These are phyloP conservation scores for Buteo buteo DNA, from an alignment of 2,113 vertebrate genomes.

Conservation along the genomic window DNA sequence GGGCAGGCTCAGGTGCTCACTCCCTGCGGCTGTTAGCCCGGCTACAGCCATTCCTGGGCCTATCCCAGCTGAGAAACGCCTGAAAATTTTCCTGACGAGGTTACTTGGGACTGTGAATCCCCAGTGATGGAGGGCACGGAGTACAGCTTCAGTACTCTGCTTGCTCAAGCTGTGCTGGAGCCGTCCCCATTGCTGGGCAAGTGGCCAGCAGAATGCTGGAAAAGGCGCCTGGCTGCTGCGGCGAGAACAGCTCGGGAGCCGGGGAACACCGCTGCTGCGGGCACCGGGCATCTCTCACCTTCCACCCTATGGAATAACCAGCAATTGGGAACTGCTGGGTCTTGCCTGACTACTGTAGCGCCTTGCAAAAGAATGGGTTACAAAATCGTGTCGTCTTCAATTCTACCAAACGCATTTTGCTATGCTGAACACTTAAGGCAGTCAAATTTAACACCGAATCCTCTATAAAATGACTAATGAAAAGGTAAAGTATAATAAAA, in stretches of 20 bases:
- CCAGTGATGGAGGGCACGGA: neutral
- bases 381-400: neutral
- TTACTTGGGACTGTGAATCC: neutral
- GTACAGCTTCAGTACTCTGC: neutral
- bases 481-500: neutral
- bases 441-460: neutral
- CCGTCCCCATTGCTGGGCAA: neutral
- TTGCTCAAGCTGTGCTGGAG: neutral
- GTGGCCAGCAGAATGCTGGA: neutral
- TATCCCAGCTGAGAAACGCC: neutral
- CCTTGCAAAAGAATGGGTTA: neutral
- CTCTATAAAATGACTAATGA: neutral
- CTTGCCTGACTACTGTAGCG: neutral
- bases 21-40: no score
- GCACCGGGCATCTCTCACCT: neutral
- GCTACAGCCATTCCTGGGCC: neutral
- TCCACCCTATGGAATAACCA: fast-evolving
- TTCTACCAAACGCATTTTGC: neutral
- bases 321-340: fast-evolving
- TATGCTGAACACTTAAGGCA: neutral
- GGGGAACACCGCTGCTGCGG: neutral
- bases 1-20: neutral
- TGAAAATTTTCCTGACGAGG: neutral
- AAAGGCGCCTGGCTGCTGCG: neutral
- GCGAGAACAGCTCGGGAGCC: neutral